phyloP scores from a whole-genome alignment of 2,888 invertebrate species.

The Siphlonurus alternatus region DNA sequence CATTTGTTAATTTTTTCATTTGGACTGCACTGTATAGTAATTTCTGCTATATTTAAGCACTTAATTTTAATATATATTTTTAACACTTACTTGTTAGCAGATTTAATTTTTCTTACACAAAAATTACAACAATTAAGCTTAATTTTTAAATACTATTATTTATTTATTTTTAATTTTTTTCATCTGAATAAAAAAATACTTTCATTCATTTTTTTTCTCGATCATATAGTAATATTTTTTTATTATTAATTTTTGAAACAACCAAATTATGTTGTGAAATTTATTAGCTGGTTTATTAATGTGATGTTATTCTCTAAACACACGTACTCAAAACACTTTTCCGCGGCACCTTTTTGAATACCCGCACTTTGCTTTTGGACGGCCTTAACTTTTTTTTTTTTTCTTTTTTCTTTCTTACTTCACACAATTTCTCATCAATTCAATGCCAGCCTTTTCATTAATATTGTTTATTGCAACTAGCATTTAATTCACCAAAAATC shows the following conservation, averaged over 20 bases:
- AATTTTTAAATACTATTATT: neutral
- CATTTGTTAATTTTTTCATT: no score
- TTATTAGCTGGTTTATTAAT: no score
- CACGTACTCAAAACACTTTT: neutral
- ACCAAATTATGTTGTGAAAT: slow-evolving; percentile 8
- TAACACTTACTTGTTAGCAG: no score
- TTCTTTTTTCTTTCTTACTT: neutral
- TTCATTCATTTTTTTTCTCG: slow-evolving; percentile 4
- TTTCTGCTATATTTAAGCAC: no score
- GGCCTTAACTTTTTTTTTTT: neutral
- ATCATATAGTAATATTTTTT: neutral
- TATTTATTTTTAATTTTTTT: neutral
- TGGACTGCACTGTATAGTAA: no score
- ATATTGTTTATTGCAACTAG: no score
- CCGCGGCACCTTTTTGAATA: slow-evolving; percentile 7
- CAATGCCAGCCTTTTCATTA: no score
- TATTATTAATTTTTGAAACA: slow-evolving; percentile 7
- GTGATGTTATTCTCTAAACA: slow-evolving; percentile 8
- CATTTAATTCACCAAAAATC: no score
- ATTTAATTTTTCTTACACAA: neutral
- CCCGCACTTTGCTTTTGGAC: slow-evolving; percentile 7
- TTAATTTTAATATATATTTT: no score
- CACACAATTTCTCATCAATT: no score
- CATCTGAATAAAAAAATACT: neutral
- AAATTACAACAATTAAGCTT: neutral